A percentile compares a stretch with the other conserved stretches of the same genome.
Conservation (phyloP, 1,140 invertebrate species). For the Drosophila lacteicornis region DNA sequence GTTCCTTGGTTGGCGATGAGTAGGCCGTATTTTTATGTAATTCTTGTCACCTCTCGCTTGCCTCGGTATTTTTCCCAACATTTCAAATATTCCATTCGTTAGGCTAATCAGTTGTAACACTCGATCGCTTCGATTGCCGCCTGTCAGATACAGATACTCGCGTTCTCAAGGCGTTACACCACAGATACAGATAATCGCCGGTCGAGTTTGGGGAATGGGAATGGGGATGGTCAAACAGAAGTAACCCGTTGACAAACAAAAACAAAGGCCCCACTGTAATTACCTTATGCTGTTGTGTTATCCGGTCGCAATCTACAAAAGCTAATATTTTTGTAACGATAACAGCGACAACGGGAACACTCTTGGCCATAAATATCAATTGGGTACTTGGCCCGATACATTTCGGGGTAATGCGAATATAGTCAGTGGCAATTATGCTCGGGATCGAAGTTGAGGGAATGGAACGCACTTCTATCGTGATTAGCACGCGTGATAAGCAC, state of each 20-base stretch:
- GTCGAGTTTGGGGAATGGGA: background rate
- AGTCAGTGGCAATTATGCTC: constrained; percentile 32
- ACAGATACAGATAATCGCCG: constrained; percentile 12
- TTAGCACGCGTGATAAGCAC: constrained; percentile 50
- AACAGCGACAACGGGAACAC: constrained; percentile 16
- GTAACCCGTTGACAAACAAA: constrained; percentile 39
- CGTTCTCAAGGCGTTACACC: constrained; percentile 29
- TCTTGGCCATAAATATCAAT: constrained; percentile 43
- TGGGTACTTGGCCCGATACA: constrained; percentile 16
- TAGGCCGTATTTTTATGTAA: constrained; percentile 36
- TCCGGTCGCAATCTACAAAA: constrained; percentile 51
- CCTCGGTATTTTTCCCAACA: constrained; percentile 36
- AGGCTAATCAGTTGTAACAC: constrained; percentile 41
- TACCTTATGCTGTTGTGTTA: constrained; percentile 49
- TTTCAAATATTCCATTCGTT: constrained; percentile 41
- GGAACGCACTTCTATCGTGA: constrained; percentile 53
- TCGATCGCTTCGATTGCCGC: constrained; percentile 35
- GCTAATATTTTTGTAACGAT: constrained; percentile 64
- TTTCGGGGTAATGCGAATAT: constrained; percentile 4
- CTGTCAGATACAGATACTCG: constrained; percentile 33
- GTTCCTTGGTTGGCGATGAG: constrained; percentile 1
- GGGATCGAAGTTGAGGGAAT: background rate
- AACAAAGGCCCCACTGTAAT: constrained; percentile 41
- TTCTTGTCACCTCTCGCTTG: constrained; percentile 27
- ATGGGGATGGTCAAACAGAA: constrained; percentile 30